Base-by-base conservation (phyloP, 2,888 invertebrate species). In the Idaea dimidiata region DNA sequence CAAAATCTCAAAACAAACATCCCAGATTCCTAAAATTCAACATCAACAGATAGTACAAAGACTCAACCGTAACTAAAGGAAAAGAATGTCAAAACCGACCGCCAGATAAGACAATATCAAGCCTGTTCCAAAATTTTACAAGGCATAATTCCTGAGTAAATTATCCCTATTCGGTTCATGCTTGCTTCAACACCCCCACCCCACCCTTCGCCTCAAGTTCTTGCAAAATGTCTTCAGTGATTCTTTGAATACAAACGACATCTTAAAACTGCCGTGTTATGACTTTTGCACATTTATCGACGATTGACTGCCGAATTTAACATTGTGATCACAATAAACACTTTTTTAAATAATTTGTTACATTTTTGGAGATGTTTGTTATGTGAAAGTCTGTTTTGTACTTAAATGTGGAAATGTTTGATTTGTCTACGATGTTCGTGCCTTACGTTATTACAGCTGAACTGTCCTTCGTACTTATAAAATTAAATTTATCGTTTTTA, bases 161-260 rank as follows among this genome's bases (percentile, higher is more conserved):
- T 90, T 89, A 90, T 87, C 84, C 85, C 78, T 76, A 76, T 77
- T 83, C 84, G 83, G 80, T 87, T 85, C 88, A 83, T 83, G 84
- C 80, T 80, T 80, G 84, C 84, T 83, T 87, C 86, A 82, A 79
- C 87, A 78, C 87, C 84, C 84, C 78, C 72, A 72, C 72, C 73
- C 73, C 55, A 66, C 70, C 73, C 78, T 79, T 79, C 78, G 76
- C 66, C 79, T 73, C 80, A 86, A 89, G 81, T 87, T 89, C 85
- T 81, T 89, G 89, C 84, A 89, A 92, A 91, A 93, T 93, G 93
- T 93, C 91, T 91, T 87, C 90, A 87, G 87, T 91, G 92, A 92
- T 91, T 92, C 89, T 87, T 86, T 89, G 93, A 93, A 93, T 93
- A 93, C 92, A 93, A 93, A 93, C 88, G 92, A 91, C 87, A 81